Percentiles rank a stretch among this genome's conserved stretches.
These are phyloP conservation scores for Eupithecia inturbata DNA, from an alignment of 2,888 invertebrate genomes.

Conservation along the genomic window DNA sequence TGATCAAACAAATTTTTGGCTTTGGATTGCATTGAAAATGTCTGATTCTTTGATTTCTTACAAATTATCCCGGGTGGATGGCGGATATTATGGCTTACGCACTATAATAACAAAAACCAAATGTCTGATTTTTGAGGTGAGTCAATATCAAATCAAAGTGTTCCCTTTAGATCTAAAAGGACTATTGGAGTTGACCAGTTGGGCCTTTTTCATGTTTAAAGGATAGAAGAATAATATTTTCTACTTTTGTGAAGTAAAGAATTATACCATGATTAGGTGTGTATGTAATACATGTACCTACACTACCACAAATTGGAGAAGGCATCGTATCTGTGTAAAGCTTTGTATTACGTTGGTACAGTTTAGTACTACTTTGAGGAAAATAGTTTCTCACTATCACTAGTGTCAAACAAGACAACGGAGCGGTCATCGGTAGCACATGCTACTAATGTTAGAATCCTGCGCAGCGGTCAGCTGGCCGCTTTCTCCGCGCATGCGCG, in stretches of 20 bases:
- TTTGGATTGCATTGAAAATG: not conserved
- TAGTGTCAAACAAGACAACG: not conserved
- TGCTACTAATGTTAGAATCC: not conserved
- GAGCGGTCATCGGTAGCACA: slow-evolving; percentile 19
- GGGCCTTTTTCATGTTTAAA: not conserved
- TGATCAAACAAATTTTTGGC: not conserved
- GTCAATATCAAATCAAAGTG: too few relatives aligned
- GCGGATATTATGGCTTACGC: too few relatives aligned
- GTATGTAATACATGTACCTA: not conserved
- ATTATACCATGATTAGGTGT: not conserved
- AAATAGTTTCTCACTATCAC: not conserved
- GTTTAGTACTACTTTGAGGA: not conserved
- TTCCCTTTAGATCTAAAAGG: too few relatives aligned
- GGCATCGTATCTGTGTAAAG: not conserved
- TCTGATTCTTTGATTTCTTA: too few relatives aligned
- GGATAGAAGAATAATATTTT: not conserved
- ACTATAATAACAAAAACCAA: too few relatives aligned
- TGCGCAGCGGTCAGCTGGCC: slow-evolving; percentile 27
- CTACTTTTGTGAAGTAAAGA: not conserved
- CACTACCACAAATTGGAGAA: not conserved
- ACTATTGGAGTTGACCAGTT: not conserved
- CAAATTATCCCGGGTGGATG: too few relatives aligned
- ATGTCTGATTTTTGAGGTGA: too few relatives aligned
- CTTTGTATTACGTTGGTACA: not conserved
- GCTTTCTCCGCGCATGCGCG: slow-evolving; percentile 32